Evolutionary conservation across 2,888 invertebrate genomes (phyloP).

Genomic region (Euzophera pinguis): DNA sequence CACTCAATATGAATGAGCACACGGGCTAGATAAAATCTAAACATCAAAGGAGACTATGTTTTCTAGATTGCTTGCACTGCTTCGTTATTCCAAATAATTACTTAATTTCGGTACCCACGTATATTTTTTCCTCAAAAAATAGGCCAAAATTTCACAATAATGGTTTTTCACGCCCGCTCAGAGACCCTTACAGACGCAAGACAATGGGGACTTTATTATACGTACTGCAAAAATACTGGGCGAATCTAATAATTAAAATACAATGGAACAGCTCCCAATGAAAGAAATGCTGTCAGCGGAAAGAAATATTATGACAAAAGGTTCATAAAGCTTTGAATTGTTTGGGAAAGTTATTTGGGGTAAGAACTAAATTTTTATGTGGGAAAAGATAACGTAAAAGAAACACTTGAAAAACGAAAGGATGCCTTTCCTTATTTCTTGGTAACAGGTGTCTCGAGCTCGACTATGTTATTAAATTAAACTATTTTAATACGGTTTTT

Average conservation of each 20-base stretch:
- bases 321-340: constrained; percentile 14
- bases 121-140: too few species aligned
- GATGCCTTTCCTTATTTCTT: background rate
- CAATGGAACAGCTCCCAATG: constrained; percentile 36
- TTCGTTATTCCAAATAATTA: too few species aligned
- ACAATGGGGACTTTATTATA: constrained; percentile 29
- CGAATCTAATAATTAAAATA: constrained; percentile 63
- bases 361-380: constrained; percentile 1
- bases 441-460: background rate
- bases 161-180: background rate
- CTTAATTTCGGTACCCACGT: too few species aligned
- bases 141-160: too few species aligned
- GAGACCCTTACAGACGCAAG: constrained; percentile 6
- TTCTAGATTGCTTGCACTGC: too few species aligned
- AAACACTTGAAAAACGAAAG: constrained; percentile 2
- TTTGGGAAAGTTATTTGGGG: constrained; percentile 4
- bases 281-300: constrained; percentile 27
- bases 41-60: too few species aligned
- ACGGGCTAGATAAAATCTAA: too few species aligned
- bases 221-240: constrained; percentile 38
- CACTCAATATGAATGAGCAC: too few species aligned
- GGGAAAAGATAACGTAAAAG: constrained; percentile 8
- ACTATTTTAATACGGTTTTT: too few species aligned
- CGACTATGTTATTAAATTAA: background rate
- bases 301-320: constrained; percentile 35